These are phyloP conservation scores for Nematopogon swammerdamellus DNA, from an alignment of 2,888 invertebrate genomes.

Conservation along the genomic window DNA sequence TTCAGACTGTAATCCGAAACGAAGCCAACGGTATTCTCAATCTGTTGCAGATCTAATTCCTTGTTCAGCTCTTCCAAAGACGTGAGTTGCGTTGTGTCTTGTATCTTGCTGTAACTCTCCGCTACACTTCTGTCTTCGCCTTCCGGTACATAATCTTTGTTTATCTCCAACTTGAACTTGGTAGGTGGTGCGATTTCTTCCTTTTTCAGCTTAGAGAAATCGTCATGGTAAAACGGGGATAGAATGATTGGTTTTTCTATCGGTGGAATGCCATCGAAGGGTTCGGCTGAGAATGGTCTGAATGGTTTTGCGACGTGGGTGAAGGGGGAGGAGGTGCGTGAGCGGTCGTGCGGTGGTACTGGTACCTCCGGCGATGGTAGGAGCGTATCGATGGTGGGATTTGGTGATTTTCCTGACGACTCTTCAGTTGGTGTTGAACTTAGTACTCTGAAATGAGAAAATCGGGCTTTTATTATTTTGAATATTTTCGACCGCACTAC, in stretches of 20 bases:
- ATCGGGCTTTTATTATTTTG: no score
- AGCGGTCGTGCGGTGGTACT: conserved; percentile 12
- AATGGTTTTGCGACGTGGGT: conserved; percentile 25
- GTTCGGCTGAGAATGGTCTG: conserved; percentile 36
- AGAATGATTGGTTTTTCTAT: conserved; percentile 39
- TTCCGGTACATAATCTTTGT: conserved; percentile 19
- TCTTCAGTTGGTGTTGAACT: no score
- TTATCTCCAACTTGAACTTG: conserved; percentile 6
- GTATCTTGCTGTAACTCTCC: conserved; percentile 20
- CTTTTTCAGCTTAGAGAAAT: conserved; percentile 18
- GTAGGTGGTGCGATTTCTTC: background rate
- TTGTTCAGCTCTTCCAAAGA: conserved; percentile 9
- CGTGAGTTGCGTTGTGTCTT: background rate
- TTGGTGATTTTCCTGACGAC: no score
- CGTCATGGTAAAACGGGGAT: conserved; percentile 30
- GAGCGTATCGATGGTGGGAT: no score
- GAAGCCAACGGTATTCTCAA: conserved; percentile 30
- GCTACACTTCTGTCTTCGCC: conserved; percentile 25
- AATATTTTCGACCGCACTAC: no score
- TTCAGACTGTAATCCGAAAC: conserved; percentile 35
- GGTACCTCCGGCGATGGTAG: background rate
- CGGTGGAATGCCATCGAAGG: conserved; percentile 25
- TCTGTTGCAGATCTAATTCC: conserved; percentile 25
- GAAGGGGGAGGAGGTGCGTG: conserved; percentile 29
- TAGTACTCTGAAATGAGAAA: no score